Evolutionary conservation across 2,888 invertebrate genomes (phyloP).

Genomic region (Chrysolina oricalcia): DNA sequence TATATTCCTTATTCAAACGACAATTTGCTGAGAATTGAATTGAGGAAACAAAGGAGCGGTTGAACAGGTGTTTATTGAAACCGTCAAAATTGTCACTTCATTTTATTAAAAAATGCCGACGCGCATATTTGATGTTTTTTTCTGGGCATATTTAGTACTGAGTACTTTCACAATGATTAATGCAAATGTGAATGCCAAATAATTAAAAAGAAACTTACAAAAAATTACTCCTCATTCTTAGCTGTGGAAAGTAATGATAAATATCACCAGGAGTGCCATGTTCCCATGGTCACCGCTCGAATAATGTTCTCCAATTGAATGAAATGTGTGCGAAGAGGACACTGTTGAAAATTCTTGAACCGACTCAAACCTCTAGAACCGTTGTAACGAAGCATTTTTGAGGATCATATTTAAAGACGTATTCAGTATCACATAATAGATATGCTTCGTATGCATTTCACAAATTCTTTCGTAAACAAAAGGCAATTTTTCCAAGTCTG

Average conservation of each 20-base stretch:
- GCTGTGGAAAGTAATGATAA: background rate
- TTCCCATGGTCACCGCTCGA: background rate
- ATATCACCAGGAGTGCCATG: background rate
- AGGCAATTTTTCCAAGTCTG: too few species aligned
- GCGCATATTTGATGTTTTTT: constrained; percentile 9
- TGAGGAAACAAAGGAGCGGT: constrained; percentile 26
- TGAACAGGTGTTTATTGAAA: constrained; percentile 19
- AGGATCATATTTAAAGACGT: too few species aligned
- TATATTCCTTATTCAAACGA: constrained; percentile 16
- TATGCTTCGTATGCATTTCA: too few species aligned
- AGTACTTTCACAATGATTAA: constrained; percentile 28
- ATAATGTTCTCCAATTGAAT: too few species aligned
- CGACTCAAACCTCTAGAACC: too few species aligned
- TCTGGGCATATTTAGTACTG: background rate
- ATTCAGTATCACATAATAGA: too few species aligned
- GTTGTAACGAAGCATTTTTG: too few species aligned
- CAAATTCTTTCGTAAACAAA: too few species aligned
- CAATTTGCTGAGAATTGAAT: constrained; percentile 18
- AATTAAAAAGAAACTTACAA: constrained; percentile 2
- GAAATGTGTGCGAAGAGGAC: too few species aligned
- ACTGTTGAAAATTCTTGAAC: too few species aligned
- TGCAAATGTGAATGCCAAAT: background rate
- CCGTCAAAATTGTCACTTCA: constrained; percentile 26
- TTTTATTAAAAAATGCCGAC: background rate
- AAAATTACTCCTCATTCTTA: background rate